Conservation (phyloP, 2,797 vertebrate species). For the Petrocephalus schoutedeni region DNA sequence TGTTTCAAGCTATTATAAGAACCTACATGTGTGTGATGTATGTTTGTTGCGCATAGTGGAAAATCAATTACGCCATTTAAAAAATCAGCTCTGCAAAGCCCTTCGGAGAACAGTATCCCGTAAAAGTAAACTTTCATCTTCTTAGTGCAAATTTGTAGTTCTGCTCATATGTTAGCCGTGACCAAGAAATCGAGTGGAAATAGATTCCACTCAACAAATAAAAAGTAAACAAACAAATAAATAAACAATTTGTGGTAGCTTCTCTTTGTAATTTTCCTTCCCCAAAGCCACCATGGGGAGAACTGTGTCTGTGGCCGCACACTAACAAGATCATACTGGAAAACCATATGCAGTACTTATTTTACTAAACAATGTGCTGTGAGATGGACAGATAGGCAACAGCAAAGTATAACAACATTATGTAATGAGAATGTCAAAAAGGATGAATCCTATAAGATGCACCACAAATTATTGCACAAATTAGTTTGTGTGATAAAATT, state of each 20-base stretch:
- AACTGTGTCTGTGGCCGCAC: not conserved
- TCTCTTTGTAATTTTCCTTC: not conserved
- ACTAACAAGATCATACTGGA: not conserved
- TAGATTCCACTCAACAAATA: not conserved
- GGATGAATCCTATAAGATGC: not conserved
- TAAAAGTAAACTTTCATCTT: not conserved
- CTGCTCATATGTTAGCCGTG: not conserved
- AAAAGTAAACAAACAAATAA: not conserved
- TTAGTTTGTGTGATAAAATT: not conserved
- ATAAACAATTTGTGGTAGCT: not conserved
- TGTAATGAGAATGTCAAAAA: not conserved
- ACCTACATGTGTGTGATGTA: conserved; percentile 30
- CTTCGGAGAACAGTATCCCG: not conserved
- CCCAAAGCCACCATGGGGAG: not conserved
- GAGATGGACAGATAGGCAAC: not conserved
- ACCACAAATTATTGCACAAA: not conserved
- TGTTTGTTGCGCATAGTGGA: not conserved
- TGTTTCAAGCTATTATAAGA: conserved; percentile 73
- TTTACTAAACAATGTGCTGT: not conserved
- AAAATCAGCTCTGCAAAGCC: not conserved
- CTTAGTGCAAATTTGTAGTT: not conserved
- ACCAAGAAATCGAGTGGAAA: not conserved
- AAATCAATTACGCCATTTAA: conserved; percentile 2
- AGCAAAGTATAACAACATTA: not conserved
- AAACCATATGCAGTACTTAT: not conserved